phyloP scores from a whole-genome alignment of 2,113 vertebrate species.

The Xiphophorus couchianus region DNA sequence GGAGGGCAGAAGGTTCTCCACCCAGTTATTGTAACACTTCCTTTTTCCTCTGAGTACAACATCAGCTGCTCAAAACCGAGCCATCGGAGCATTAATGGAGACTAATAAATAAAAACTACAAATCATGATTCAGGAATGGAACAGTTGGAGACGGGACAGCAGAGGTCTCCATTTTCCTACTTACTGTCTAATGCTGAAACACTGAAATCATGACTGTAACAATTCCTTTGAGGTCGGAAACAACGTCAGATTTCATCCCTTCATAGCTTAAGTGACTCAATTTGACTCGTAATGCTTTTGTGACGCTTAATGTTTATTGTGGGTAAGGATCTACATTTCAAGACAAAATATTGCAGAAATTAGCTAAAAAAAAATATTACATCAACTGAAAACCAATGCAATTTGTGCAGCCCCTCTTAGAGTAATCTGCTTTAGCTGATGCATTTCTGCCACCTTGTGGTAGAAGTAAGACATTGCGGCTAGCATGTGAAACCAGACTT shows the following conservation, averaged over 20 bases:
- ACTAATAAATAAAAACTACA: neutral
- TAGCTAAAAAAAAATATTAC: neutral
- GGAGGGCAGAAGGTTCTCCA: slow-evolving; percentile 24
- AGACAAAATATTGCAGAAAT: neutral
- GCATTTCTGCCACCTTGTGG: neutral
- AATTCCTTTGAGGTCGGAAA: neutral
- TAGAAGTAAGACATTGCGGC: neutral
- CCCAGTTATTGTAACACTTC: slow-evolving; percentile 54
- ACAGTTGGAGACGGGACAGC: neutral
- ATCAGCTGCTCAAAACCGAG: slow-evolving; percentile 5
- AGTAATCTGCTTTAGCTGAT: too few relatives aligned
- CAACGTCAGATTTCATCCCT: too few relatives aligned
- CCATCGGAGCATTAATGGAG: slow-evolving; percentile 20
- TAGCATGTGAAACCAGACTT: neutral
- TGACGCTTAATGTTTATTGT: neutral
- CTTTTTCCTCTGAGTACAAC: slow-evolving; percentile 43
- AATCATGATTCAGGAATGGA: neutral
- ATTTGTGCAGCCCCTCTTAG: neutral
- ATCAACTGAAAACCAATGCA: neutral
- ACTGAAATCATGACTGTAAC: neutral
- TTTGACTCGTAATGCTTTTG: neutral
- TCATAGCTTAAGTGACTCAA: neutral
- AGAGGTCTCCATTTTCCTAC: neutral
- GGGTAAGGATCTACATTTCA: neutral
- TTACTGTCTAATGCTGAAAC: neutral